phyloP scores from a whole-genome alignment of 2,797 vertebrate genomes.

The Micrastur ruficollis region DNA sequence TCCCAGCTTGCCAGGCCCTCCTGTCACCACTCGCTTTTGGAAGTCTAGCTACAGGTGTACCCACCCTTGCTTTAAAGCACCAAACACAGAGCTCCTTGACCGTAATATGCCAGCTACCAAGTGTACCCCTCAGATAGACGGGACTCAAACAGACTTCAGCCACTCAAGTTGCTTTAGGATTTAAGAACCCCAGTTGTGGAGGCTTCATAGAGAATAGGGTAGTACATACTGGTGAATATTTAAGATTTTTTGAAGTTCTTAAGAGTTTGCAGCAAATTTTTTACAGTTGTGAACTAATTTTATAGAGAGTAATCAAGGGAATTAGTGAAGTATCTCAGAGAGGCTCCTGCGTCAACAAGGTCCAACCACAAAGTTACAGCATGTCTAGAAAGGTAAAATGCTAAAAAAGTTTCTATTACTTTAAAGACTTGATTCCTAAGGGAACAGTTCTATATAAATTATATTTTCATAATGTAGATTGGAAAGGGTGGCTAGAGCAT shows the following conservation, averaged over 20 bases:
- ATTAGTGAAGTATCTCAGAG: neutral
- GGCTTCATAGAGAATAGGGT: neutral
- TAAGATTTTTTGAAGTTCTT: neutral
- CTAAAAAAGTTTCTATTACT: neutral
- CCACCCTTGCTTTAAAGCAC: neutral
- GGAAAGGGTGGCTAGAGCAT: neutral
- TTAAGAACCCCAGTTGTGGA: neutral
- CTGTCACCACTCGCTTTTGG: neutral
- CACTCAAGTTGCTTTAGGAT: neutral
- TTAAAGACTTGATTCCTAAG: neutral
- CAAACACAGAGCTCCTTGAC: neutral
- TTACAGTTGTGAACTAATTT: neutral
- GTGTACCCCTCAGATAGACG: neutral
- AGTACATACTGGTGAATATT: too few species aligned
- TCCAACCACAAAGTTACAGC: neutral
- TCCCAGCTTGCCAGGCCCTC: neutral
- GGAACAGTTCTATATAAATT: neutral
- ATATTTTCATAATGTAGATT: neutral
- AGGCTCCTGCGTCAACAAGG: neutral
- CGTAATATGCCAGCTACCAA: neutral
- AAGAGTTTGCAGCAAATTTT: neutral
- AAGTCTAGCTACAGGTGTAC: rapidly evolving
- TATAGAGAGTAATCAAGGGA: neutral
- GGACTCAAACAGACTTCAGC: neutral
- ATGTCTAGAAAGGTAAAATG: neutral